Base-by-base conservation (phyloP, 2,797 vertebrate species). In the Mastacembelus armatus region DNA sequence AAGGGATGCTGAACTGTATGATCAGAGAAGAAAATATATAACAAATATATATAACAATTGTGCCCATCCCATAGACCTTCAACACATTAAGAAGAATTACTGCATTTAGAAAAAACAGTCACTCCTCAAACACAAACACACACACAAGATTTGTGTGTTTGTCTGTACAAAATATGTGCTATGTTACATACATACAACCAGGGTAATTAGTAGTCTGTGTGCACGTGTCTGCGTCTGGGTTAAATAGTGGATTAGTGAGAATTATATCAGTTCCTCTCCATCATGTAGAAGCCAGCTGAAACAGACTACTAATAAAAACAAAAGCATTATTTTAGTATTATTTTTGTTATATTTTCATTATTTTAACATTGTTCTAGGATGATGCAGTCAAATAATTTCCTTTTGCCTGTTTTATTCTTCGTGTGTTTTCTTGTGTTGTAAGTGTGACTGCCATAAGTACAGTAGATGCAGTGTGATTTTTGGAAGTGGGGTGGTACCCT, bases 231-330 rank as follows among this genome's bases (percentile, higher is more conserved):
- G 66, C 57, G 79, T 83, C 63, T 73, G 61, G 68, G 73, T 85
- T 85, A 89, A 88, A 84, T 36, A 54, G 48, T 38, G 72, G 71
- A 87, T 87, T 85, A 79, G 45, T n/a, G 3, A 54, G 66, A 63
- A 85, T 86, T 74, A 49, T 80, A 87, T 80, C 32, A 44, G 51
- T 69, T 78, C 42, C 51, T 73, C 45, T 66, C 18, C 38, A 66
- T 61, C 49, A 60, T 60, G 62, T 32, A 48, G 48, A 6, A 66
- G 18, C n/a, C 58, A 48, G 3, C 26, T 44, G 10, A 63, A 72
- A 58, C 40, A 58, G 42, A 44, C n/a, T 61, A 32, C 16, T 51
- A 2, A 11, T 30, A 10, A 35, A 16, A 5, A 29, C 29, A 62
- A 56, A 30, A 19, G 3, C n/a, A 44, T 32, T 10, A 15, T 24